These are phyloP conservation scores for Lepeophtheirus nordmannii DNA, from an alignment of 2,888 invertebrate genomes.

Conservation along the genomic window DNA sequence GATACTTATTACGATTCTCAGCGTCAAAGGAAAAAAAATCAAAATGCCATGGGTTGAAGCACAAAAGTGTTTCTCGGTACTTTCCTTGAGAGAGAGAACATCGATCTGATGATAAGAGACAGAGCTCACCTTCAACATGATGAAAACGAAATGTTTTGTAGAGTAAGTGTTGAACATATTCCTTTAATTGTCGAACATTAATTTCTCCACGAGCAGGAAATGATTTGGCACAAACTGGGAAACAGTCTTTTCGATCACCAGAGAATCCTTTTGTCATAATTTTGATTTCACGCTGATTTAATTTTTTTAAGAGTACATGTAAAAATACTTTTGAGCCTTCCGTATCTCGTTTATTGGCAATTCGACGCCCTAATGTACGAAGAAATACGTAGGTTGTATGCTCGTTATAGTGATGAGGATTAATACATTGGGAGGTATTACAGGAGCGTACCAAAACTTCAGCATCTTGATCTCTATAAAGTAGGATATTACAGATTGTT, in stretches of 20 bases:
- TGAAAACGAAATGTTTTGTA: constrained; percentile 4
- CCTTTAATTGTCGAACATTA: not conserved
- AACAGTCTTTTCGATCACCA: not conserved
- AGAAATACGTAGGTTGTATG: not conserved
- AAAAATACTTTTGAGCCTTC: not conserved
- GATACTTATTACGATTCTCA: not conserved
- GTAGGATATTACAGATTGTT: no score
- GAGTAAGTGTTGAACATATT: not conserved
- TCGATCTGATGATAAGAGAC: not conserved
- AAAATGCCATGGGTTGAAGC: not conserved
- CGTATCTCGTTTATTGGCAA: not conserved
- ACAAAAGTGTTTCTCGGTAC: not conserved
- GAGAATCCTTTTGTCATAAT: not conserved
- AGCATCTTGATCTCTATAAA: not conserved
- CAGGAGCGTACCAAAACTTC: not conserved
- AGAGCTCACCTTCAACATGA: not conserved
- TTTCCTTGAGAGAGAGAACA: not conserved
- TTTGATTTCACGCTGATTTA: not conserved
- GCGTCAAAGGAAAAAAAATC: not conserved
- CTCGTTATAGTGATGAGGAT: not conserved
- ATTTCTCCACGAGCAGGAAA: constrained; percentile 1
- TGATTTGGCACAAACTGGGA: not conserved
- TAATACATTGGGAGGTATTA: not conserved
- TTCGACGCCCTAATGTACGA: not conserved
- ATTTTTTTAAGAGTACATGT: not conserved